A percentile compares a stretch with the other conserved stretches of the same genome.
phyloP scores from a whole-genome alignment of 2,888 invertebrate species.

The Lasioglossum zephyrum region DNA sequence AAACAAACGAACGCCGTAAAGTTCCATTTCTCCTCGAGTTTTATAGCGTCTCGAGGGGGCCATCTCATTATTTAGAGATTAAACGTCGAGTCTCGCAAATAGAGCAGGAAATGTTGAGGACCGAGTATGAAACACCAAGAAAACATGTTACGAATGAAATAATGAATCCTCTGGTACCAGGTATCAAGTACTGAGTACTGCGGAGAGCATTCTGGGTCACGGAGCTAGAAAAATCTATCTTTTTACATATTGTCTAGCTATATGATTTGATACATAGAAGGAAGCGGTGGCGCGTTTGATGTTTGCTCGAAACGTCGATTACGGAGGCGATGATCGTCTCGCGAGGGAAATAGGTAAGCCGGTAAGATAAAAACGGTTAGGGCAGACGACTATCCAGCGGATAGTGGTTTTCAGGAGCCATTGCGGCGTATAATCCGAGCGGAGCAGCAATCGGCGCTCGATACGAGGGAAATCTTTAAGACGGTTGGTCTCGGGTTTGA shows the following conservation, averaged over 20 bases:
- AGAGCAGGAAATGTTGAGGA: neutral
- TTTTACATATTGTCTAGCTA: too few species aligned
- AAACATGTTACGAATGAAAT: neutral
- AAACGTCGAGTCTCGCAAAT: neutral
- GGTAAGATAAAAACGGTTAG: neutral
- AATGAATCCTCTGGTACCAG: neutral
- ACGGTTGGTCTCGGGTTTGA: neutral
- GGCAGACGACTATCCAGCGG: neutral
- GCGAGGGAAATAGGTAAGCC: neutral
- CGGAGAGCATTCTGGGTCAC: neutral
- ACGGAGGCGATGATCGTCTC: neutral
- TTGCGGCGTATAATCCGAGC: neutral
- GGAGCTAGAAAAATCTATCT: neutral
- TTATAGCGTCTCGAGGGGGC: neutral
- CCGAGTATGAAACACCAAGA: neutral
- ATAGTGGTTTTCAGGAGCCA: neutral
- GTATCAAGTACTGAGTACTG: neutral
- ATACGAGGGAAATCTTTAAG: constrained; percentile 2
- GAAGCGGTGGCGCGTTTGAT: neutral
- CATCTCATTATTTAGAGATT: constrained; percentile 6
- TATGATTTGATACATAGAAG: too few species aligned
- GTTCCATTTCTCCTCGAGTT: neutral
- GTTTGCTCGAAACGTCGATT: neutral
- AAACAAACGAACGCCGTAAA: neutral
- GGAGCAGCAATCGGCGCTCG: neutral